A percentile compares a stretch with the other conserved stretches of the same genome.
These are phyloP conservation scores for Betta splendens DNA, from an alignment of 2,797 vertebrate genomes.

Conservation along the genomic window DNA sequence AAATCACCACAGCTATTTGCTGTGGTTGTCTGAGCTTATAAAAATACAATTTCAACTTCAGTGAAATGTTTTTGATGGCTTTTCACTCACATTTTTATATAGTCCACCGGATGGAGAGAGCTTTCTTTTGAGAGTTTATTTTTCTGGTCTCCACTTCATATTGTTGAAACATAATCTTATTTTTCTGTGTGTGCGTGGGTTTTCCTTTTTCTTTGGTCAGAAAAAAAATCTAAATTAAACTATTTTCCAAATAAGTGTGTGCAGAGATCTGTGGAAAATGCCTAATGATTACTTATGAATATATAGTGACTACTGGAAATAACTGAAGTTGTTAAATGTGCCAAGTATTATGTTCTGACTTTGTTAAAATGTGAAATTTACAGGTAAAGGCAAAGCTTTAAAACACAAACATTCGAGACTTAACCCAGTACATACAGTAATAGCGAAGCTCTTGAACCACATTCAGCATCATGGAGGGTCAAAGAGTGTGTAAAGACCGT, in stretches of 20 bases:
- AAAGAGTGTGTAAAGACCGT: slow-evolving; percentile 22
- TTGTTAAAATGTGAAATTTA: too few species aligned
- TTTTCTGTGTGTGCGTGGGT: slow-evolving; percentile 1
- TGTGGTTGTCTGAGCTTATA: slow-evolving; percentile 76
- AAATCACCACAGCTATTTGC: slow-evolving; percentile 78
- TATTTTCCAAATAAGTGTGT: slow-evolving; percentile 9
- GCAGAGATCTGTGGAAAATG: too few species aligned
- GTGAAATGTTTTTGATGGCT: slow-evolving; percentile 74
- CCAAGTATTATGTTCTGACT: not conserved
- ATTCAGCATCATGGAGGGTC: slow-evolving; percentile 33
- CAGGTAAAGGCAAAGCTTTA: too few species aligned
- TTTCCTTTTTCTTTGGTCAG: not conserved
- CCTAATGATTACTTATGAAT: slow-evolving; percentile 1
- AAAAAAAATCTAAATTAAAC: slow-evolving; percentile 3
- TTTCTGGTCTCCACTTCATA: slow-evolving; percentile 42
- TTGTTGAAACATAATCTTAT: slow-evolving; percentile 57
- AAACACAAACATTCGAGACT: too few species aligned
- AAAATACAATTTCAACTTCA: slow-evolving; percentile 76
- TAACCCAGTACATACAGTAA: not conserved
- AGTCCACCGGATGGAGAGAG: slow-evolving; percentile 50
- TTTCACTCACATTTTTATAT: slow-evolving; percentile 65
- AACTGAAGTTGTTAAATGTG: not conserved
- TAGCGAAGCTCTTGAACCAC: slow-evolving; percentile 30
- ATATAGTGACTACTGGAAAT: slow-evolving; percentile 4
- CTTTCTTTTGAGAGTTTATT: slow-evolving; percentile 56